Conservation (phyloP, 2,113 vertebrate genomes). For the Chlorodrepanis virens region DNA sequence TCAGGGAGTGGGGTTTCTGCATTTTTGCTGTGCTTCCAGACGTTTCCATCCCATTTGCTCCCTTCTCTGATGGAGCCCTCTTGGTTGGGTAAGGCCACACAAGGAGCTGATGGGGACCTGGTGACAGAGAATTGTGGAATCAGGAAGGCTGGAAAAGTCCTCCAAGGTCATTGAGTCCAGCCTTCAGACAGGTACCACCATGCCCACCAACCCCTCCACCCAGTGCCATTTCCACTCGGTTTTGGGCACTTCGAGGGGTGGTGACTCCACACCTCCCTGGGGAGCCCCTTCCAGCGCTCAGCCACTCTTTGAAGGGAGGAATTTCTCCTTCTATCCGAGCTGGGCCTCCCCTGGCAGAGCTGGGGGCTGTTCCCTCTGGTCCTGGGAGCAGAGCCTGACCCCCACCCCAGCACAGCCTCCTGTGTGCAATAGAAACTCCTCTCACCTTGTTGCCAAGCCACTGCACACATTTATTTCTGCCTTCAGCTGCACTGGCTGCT, state of each 20-base stretch:
- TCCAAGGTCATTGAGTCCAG: accelerated
- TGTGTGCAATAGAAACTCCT: neutral
- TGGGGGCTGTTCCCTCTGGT: accelerated
- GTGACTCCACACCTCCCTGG: neutral
- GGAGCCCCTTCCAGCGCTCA: neutral
- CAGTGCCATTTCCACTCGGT: neutral
- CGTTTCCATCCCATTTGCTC: neutral
- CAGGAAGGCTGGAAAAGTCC: neutral
- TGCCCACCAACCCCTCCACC: neutral
- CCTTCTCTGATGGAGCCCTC: neutral
- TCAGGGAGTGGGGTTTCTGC: neutral
- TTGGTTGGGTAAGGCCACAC: accelerated
- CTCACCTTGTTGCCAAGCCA: neutral
- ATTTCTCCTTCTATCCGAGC: too few species aligned
- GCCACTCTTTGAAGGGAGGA: too few species aligned
- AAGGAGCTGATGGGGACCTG: neutral
- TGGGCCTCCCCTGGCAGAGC: neutral
- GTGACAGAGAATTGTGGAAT: neutral
- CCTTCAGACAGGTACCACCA: neutral
- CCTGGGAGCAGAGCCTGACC: neutral
- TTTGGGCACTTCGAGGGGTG: neutral
- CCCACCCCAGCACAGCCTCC: neutral
- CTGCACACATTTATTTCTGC: neutral
- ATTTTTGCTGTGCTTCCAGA: neutral
- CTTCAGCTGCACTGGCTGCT: neutral